phyloP scores from a whole-genome alignment of 2,113 vertebrate species.

The Monarcha castaneiventris region DNA sequence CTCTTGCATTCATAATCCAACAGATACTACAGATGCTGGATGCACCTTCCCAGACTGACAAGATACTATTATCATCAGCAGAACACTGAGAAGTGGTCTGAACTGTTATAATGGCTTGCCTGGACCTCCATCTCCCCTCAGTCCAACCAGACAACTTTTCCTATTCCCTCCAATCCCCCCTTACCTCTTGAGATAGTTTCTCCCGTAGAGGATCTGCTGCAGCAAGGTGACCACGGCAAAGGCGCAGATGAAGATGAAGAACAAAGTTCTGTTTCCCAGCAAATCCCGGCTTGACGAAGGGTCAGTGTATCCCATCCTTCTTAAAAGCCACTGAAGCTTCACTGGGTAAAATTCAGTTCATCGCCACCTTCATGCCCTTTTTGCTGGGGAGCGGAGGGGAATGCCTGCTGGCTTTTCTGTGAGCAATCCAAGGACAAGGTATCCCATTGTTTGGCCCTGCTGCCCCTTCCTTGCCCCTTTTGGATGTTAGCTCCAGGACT shows the following conservation, averaged over 20 bases:
- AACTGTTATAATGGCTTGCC: fast-evolving
- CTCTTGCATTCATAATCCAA: not conserved
- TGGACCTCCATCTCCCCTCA: not conserved
- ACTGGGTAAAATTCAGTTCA: conserved; percentile 69
- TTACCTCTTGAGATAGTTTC: conserved; percentile 97
- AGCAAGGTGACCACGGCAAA: conserved; percentile 96
- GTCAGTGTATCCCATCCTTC: conserved; percentile 90
- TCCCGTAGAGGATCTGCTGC: conserved; percentile 96
- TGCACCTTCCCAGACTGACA: not conserved
- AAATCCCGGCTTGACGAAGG: conserved; percentile 88
- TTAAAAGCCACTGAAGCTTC: conserved; percentile 19
- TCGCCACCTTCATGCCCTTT: conserved; percentile 33
- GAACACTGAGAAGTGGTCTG: not conserved
- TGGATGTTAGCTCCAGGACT: not conserved
- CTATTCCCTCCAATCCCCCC: not conserved
- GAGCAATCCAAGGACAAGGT: conserved; percentile 41
- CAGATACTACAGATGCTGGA: not conserved
- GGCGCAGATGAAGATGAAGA: conserved; percentile 98
- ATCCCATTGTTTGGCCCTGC: conserved; percentile 44
- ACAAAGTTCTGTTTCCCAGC: conserved; percentile 93
- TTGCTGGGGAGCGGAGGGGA: not conserved
- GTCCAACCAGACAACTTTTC: not conserved
- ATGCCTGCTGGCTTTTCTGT: conserved; percentile 1
- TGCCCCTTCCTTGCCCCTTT: conserved; percentile 38
- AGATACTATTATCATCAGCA: not conserved